Conservation (phyloP, 2,888 invertebrate species). For the Sinopyrophorus schimmeli region DNA sequence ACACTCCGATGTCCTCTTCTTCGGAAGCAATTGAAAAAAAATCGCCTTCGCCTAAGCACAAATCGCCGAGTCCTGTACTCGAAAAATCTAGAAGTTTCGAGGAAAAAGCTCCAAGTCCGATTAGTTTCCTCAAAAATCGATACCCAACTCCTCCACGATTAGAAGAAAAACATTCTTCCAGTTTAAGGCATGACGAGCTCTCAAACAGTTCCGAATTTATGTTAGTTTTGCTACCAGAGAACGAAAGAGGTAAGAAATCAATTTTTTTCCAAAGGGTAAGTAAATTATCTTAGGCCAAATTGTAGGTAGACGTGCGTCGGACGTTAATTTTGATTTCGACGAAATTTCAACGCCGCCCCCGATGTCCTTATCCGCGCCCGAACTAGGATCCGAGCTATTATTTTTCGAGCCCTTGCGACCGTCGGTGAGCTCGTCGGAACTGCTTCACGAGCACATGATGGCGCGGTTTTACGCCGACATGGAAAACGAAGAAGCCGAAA, state of each 20-base stretch:
- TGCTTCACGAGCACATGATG: slow-evolving; percentile 81
- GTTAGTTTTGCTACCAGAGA: slow-evolving; percentile 65
- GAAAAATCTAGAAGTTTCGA: too few relatives aligned
- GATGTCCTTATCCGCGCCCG: slow-evolving; percentile 80
- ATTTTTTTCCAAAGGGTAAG: slow-evolving; percentile 10
- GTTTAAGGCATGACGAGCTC: slow-evolving; percentile 40
- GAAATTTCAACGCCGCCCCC: slow-evolving; percentile 76
- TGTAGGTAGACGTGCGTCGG: slow-evolving; percentile 36
- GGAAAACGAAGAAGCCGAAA: slow-evolving; percentile 71
- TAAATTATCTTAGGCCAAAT: slow-evolving; percentile 30
- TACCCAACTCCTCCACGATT: slow-evolving; percentile 36
- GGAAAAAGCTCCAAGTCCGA: slow-evolving; percentile 24
- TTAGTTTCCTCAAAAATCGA: slow-evolving; percentile 17
- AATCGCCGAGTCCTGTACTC: slow-evolving; percentile 35
- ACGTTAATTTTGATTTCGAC: slow-evolving; percentile 64
- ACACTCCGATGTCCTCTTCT: too few relatives aligned
- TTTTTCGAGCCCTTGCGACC: slow-evolving; percentile 64
- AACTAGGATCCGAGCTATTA: slow-evolving; percentile 68
- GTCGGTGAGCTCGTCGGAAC: slow-evolving; percentile 80
- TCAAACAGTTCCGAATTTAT: slow-evolving; percentile 80
- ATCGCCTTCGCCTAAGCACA: not conserved
- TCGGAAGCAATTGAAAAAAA: too few relatives aligned
- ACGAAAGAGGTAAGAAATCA: slow-evolving; percentile 47
- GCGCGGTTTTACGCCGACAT: slow-evolving; percentile 79
- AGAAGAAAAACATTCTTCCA: slow-evolving; percentile 36